Evolutionary conservation across 2,888 invertebrate species (phyloP).

Genomic region (Coenonympha glycerion): DNA sequence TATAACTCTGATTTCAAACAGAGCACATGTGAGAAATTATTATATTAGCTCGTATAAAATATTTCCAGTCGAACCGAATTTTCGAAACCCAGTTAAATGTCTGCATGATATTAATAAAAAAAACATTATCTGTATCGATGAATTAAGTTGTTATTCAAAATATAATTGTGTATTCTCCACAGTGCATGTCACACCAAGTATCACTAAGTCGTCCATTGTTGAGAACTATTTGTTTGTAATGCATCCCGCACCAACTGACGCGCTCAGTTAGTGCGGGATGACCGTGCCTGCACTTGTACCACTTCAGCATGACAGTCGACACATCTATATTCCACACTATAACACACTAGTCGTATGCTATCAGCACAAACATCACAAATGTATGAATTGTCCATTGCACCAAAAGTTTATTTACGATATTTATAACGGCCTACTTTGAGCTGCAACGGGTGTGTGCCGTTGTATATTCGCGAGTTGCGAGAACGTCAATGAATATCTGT

Average conservation of each 20-base stretch:
- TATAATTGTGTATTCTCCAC: conserved; percentile 51
- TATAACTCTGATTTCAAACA: too few relatives aligned
- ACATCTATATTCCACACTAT: conserved; percentile 42
- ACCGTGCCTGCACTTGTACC: conserved; percentile 71
- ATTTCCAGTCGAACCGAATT: conserved; percentile 45
- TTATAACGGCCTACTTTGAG: conserved; percentile 8
- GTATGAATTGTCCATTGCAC: conserved; percentile 28
- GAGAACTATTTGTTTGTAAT: conserved; percentile 49
- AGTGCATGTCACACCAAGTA: conserved; percentile 70
- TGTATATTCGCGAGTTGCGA: neutral
- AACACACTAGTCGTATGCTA: conserved; percentile 37
- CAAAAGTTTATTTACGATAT: conserved; percentile 16
- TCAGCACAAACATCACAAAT: conserved; percentile 36
- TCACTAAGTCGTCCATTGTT: conserved; percentile 60
- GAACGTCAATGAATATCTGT: neutral
- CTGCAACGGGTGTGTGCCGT: conserved; percentile 5
- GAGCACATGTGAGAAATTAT: neutral
- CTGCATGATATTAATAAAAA: conserved; percentile 43
- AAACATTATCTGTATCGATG: conserved; percentile 20
- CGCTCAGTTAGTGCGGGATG: conserved; percentile 52
- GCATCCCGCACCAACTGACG: conserved; percentile 49
- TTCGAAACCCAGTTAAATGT: conserved; percentile 16
- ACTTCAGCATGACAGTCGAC: conserved; percentile 65
- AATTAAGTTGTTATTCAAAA: conserved; percentile 20
- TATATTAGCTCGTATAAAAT: neutral